Percentiles rank a stretch among this genome's conserved stretches.
Evolutionary conservation across 2,797 vertebrate species (phyloP).

Genomic region (Malacoctenus gilli): DNA sequence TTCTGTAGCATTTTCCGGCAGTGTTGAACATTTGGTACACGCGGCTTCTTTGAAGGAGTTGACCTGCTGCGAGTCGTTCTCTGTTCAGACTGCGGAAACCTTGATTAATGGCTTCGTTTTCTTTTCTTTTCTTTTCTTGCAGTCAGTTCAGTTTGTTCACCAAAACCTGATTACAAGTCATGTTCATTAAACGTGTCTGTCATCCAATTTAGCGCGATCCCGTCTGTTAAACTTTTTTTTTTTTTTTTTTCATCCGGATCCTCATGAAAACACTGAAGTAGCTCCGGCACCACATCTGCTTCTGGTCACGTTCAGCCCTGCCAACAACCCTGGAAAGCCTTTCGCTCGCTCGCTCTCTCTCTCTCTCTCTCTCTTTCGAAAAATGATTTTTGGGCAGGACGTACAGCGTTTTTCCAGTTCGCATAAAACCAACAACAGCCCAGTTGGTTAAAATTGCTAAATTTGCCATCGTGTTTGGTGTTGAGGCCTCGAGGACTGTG

Average conservation of each 20-base stretch:
- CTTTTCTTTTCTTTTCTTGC: background rate
- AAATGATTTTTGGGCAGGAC: too few relatives aligned
- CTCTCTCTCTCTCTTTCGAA: constrained; percentile 7
- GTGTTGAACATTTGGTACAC: constrained; percentile 44
- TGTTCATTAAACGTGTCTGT: constrained; percentile 2
- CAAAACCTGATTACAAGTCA: constrained; percentile 13
- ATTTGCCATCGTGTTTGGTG: too few relatives aligned
- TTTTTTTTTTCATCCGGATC: too few relatives aligned
- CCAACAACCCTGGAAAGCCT: constrained; percentile 11
- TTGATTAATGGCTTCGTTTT: constrained; percentile 8
- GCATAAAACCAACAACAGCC: too few relatives aligned
- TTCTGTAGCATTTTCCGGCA: constrained; percentile 56
- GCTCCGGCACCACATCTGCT: constrained; percentile 41
- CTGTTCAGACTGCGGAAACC: constrained; percentile 3
- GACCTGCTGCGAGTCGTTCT: constrained; percentile 20
- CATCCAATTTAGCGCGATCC: constrained; percentile 16
- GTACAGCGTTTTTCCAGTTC: too few relatives aligned
- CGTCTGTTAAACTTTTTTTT: too few relatives aligned
- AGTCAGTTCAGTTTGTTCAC: constrained; percentile 2
- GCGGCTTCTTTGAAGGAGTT: constrained; percentile 39
- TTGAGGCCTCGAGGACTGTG: too few relatives aligned
- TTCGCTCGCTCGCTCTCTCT: background rate
- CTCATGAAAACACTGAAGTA: constrained; percentile 18
- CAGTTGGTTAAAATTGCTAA: too few relatives aligned
- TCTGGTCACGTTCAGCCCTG: constrained; percentile 35